These are phyloP conservation scores for Drosophila aldrichi DNA, from an alignment of 2,888 invertebrate species.

Conservation along the genomic window DNA sequence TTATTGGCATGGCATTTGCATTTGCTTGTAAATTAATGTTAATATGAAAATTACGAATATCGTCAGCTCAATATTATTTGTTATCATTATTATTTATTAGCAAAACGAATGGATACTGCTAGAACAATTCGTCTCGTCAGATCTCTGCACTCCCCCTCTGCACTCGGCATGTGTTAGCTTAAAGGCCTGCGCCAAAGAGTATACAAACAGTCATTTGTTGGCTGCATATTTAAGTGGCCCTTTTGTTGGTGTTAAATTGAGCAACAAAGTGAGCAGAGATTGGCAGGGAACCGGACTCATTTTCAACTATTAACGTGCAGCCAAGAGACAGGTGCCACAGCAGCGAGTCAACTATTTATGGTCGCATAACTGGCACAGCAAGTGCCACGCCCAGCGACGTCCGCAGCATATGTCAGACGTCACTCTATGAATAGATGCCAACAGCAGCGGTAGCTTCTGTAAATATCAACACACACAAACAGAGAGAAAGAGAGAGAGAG, in stretches of 20 bases:
- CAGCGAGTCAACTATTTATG: conserved; percentile 65
- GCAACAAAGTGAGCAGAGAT: conserved; percentile 56
- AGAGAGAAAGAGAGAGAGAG: neutral
- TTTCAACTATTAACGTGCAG: conserved; percentile 69
- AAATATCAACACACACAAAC: conserved; percentile 24
- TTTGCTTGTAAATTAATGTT: no score
- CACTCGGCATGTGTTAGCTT: no score
- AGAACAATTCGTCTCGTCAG: neutral
- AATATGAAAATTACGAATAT: no score
- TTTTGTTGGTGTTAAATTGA: conserved; percentile 78
- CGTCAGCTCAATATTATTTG: no score
- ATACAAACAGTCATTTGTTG: conserved; percentile 1
- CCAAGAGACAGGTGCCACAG: conserved; percentile 13
- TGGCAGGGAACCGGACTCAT: conserved; percentile 65
- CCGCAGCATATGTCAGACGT: conserved; percentile 64
- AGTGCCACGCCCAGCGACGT: conserved; percentile 29
- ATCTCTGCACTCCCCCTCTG: fast-evolving
- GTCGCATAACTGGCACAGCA: conserved; percentile 73
- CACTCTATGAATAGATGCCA: conserved; percentile 63
- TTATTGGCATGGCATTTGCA: no score
- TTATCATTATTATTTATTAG: neutral
- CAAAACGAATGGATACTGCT: neutral
- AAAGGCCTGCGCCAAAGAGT: neutral
- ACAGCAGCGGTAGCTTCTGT: conserved; percentile 35
- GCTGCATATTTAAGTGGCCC: conserved; percentile 62